These are phyloP conservation scores for Vimba vimba DNA, from an alignment of 2,113 vertebrate genomes.

Conservation along the genomic window DNA sequence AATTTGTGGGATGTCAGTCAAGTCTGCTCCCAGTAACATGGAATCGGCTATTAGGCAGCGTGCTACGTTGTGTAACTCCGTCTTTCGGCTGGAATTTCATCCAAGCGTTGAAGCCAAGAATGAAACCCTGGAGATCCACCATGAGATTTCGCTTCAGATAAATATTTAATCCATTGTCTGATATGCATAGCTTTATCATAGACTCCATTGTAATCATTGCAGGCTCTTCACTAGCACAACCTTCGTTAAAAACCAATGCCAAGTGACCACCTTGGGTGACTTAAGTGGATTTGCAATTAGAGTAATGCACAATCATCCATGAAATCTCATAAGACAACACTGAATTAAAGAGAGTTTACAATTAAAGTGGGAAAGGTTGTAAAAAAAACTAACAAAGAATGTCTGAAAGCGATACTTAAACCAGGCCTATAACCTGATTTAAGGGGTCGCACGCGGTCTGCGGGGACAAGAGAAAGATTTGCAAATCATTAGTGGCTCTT, in stretches of 20 bases:
- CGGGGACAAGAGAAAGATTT: constrained; percentile 43
- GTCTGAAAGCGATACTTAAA: constrained; percentile 27
- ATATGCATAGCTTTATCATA: background rate
- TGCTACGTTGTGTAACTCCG: constrained; percentile 31
- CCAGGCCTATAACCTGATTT: constrained; percentile 11
- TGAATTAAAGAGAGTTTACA: constrained; percentile 45
- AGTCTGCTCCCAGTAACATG: constrained; percentile 25
- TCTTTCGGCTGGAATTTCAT: background rate
- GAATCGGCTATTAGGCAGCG: constrained; percentile 4
- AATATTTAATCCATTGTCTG: background rate
- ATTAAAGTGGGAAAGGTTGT: constrained; percentile 9
- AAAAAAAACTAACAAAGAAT: background rate
- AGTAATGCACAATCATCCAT: constrained; percentile 44
- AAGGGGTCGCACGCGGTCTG: constrained; percentile 30
- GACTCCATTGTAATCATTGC: background rate
- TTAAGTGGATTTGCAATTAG: constrained; percentile 47
- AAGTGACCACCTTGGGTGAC: constrained; percentile 12
- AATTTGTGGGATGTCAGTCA: constrained; percentile 24
- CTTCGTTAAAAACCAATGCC: background rate
- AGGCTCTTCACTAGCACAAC: background rate
- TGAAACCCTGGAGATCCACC: background rate
- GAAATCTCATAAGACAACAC: constrained; percentile 48
- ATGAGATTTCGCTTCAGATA: background rate
- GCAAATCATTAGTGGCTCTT: constrained; percentile 50
- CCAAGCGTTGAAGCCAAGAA: background rate